Evolutionary conservation across 2,888 invertebrate genomes (phyloP).

Genomic region (Rhamphomyia laevipes): DNA sequence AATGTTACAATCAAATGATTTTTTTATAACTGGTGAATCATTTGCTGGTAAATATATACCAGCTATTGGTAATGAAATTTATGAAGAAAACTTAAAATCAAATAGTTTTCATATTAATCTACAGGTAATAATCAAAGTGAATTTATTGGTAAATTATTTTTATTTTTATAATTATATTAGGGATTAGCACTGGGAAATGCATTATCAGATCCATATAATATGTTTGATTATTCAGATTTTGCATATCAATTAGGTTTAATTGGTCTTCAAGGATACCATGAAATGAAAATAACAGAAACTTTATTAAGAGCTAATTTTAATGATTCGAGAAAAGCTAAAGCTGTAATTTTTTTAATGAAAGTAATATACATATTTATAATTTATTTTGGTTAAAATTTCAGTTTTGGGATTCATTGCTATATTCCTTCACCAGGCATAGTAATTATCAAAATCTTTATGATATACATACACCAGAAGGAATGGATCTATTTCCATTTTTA

Average conservation of each 20-base stretch:
- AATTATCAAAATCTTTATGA: slow-evolving; percentile 41
- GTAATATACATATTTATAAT: slow-evolving; percentile 49
- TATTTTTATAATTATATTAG: slow-evolving; percentile 14
- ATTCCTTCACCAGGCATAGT: slow-evolving; percentile 37
- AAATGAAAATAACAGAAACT: slow-evolving; percentile 37
- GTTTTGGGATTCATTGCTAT: slow-evolving; percentile 41
- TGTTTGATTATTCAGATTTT: slow-evolving; percentile 65
- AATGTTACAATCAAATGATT: slow-evolving; percentile 58
- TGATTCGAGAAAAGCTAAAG: slow-evolving; percentile 30
- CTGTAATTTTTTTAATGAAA: slow-evolving; percentile 29
- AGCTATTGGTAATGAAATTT: slow-evolving; percentile 51
- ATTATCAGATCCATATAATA: slow-evolving; percentile 64
- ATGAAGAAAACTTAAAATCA: slow-evolving; percentile 41
- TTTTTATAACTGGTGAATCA: slow-evolving; percentile 83
- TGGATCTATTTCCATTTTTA: slow-evolving; percentile 16
- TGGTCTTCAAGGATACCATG: slow-evolving; percentile 39
- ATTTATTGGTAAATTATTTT: background rate
- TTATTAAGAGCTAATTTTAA: slow-evolving; percentile 32
- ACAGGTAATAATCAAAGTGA: slow-evolving; percentile 16
- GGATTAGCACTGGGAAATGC: slow-evolving; percentile 62
- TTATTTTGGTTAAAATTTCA: slow-evolving; percentile 25
- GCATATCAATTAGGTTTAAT: slow-evolving; percentile 61
- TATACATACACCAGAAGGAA: slow-evolving; percentile 37
- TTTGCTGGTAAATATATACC: slow-evolving; percentile 74
- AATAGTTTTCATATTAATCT: slow-evolving; percentile 22